Percentiles rank a stretch among this genome's conserved stretches.
Conservation (phyloP, 2,888 invertebrate genomes). For the Conus canariensis region DNA sequence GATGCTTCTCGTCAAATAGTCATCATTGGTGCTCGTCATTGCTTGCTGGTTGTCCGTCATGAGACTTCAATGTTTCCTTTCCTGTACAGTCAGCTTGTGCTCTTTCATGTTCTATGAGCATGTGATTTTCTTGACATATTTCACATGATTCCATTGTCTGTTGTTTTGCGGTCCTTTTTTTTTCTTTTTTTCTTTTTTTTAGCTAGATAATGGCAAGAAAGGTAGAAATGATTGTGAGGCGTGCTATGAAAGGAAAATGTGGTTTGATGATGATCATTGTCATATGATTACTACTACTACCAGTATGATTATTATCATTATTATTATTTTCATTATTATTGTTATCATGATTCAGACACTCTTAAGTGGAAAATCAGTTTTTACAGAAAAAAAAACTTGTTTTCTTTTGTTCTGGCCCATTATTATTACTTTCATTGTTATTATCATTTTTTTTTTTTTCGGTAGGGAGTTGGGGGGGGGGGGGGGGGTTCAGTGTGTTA, state of each 20-base stretch:
- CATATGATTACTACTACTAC: not conserved
- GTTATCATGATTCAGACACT: not conserved
- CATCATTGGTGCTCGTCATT: conserved; percentile 5
- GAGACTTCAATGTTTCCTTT: not conserved
- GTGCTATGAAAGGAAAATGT: no score
- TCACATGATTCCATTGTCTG: not conserved
- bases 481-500: not conserved
- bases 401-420: no score
- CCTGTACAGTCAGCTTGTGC: not conserved
- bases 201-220: not conserved
- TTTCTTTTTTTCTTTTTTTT: not conserved
- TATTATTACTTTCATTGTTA: not conserved
- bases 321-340: not conserved
- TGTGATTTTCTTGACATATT: not conserved
- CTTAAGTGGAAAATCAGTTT: no score
- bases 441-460: not conserved
- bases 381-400: no score
- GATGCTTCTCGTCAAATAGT: conserved; percentile 6
- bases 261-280: no score
- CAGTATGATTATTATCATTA: not conserved
- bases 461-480: no score
- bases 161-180: not conserved
- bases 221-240: not conserved
- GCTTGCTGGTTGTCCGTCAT: not conserved
- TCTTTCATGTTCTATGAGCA: not conserved